Percentiles rank a stretch among this genome's conserved stretches.
Conservation (phyloP, 2,113 vertebrate genomes). For the Aplodontia rufa region DNA sequence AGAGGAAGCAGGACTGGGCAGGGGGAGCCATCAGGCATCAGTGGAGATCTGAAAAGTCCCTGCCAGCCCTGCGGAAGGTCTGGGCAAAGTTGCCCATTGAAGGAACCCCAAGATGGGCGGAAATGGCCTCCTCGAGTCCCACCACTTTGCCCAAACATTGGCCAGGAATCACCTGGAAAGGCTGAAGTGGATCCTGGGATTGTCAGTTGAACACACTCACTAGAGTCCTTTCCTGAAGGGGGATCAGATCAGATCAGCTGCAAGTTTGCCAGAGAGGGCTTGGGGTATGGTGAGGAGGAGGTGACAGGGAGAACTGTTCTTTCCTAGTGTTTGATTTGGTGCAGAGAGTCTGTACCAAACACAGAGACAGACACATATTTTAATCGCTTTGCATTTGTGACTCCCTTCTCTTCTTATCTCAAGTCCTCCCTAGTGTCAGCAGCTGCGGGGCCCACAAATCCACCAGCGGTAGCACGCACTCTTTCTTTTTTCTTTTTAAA, state of each 20-base stretch:
- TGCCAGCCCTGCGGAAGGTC: no score
- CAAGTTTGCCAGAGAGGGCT: not conserved
- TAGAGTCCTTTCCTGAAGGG: not conserved
- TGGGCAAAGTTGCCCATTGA: not conserved
- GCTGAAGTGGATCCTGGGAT: not conserved
- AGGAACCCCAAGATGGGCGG: not conserved
- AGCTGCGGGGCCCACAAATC: not conserved
- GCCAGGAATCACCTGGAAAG: not conserved
- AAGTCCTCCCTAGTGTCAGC: not conserved
- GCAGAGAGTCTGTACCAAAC: not conserved
- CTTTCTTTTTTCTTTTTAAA: no score
- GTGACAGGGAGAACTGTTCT: not conserved
- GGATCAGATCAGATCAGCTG: not conserved
- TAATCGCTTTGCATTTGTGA: not conserved
- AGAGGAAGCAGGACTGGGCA: not conserved
- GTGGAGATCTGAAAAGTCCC: not conserved
- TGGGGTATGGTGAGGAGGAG: not conserved
- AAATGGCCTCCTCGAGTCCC: not conserved
- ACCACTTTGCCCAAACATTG: not conserved
- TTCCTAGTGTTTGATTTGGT: not conserved
- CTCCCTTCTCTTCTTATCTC: not conserved
- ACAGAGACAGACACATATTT: not conserved
- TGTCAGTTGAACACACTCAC: no score
- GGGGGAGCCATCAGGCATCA: not conserved
- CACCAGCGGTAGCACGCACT: constrained; percentile 14